These are phyloP conservation scores for Escarpia spicata DNA, from an alignment of 2,888 invertebrate genomes.

Conservation along the genomic window DNA sequence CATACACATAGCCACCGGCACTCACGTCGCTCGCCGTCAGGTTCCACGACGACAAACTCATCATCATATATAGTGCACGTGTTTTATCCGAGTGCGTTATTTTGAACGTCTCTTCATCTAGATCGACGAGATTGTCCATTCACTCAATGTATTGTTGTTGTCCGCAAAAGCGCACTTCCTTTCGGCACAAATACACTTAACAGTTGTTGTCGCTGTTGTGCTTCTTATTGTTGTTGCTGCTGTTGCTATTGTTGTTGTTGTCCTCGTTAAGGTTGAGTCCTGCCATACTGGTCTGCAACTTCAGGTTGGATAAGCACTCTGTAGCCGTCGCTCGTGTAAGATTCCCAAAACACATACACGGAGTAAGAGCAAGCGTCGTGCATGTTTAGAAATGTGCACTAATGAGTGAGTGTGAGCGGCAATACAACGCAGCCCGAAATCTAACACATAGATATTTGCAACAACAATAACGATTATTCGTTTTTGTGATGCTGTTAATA, in stretches of 20 bases:
- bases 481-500: background rate
- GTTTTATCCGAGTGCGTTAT: background rate
- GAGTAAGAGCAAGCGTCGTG: background rate
- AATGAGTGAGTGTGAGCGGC: background rate
- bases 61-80: background rate
- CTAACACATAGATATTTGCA: background rate
- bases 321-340: background rate
- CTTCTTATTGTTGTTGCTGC: background rate
- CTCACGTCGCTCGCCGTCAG: background rate
- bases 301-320: background rate
- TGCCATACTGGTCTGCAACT: background rate
- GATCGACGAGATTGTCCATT: background rate
- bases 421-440: background rate
- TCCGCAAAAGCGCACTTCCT: background rate
- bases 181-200: background rate
- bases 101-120: conserved; percentile 8
- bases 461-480: background rate
- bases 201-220: background rate
- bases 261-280: background rate
- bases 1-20: background rate
- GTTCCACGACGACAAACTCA: background rate
- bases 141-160: background rate
- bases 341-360: background rate
- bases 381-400: background rate
- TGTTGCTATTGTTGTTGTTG: background rate